phyloP scores from a whole-genome alignment of 1,140 invertebrate species.

The Tetramorium simillimum region DNA sequence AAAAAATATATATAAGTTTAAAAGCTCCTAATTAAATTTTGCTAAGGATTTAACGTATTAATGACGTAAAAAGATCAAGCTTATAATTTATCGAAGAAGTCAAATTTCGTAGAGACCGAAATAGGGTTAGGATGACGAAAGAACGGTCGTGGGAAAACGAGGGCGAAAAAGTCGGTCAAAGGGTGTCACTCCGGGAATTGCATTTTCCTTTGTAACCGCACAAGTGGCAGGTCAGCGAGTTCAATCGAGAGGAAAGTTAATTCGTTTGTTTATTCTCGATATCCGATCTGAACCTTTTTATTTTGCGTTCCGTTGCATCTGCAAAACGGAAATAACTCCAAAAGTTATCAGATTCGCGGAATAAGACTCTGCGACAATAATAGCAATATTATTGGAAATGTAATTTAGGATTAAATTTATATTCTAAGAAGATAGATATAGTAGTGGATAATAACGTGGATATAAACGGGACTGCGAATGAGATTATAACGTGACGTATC shows the following conservation, averaged over 20 bases:
- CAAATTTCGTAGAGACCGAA: constrained; percentile 1
- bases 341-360: background rate
- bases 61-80: background rate
- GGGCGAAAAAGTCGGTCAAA: constrained; percentile 29
- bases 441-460: background rate
- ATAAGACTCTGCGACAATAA: background rate
- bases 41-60: background rate
- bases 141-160: background rate
- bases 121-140: background rate
- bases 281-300: constrained; percentile 5
- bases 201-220: constrained; percentile 45
- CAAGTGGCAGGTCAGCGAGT: background rate
- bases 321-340: background rate
- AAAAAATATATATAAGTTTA: background rate
- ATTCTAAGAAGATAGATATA: background rate
- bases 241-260: constrained; percentile 47
- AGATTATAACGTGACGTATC: background rate
- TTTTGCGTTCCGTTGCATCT: background rate
- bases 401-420: background rate
- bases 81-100: background rate
- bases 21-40: background rate
- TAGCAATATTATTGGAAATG: background rate
- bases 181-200: constrained; percentile 45
- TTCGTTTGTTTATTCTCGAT: constrained; percentile 46
- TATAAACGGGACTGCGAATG: background rate